Conservation (phyloP, 2,797 vertebrate genomes). For the Hippocampus kuda region DNA sequence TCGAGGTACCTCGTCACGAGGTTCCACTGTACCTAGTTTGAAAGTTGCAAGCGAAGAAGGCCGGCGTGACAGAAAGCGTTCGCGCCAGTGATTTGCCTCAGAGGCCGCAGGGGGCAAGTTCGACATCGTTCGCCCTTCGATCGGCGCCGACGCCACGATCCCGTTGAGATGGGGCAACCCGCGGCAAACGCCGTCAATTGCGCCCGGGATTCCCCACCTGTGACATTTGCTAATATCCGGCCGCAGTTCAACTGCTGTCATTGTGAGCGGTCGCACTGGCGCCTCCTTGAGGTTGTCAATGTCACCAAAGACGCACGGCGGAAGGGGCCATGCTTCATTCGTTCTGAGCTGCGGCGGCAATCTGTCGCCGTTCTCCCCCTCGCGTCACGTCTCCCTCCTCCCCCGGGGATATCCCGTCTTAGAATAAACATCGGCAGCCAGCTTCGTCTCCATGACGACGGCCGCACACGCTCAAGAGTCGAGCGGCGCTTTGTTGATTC, state of each 20-base stretch:
- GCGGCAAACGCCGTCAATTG: constrained; percentile 15
- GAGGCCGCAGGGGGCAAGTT: constrained; percentile 11
- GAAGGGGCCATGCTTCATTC: constrained; percentile 1
- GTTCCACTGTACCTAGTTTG: too few species aligned
- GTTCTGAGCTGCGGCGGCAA: constrained; percentile 16
- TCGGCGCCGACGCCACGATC: background rate
- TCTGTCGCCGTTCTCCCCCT: constrained; percentile 34
- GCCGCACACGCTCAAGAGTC: constrained; percentile 33
- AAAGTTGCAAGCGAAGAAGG: too few species aligned
- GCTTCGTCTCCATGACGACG: constrained; percentile 69
- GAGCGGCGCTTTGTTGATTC: constrained; percentile 13
- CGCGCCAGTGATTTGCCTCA: background rate
- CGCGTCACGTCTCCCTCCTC: constrained; percentile 35
- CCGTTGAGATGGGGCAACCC: constrained; percentile 25
- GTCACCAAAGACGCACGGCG: constrained; percentile 12
- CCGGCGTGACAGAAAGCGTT: constrained; percentile 6
- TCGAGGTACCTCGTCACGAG: too few species aligned
- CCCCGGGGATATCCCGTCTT: constrained; percentile 54
- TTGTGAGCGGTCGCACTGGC: constrained; percentile 3
- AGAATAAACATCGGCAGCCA: constrained; percentile 62
- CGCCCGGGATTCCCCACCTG: constrained; percentile 19
- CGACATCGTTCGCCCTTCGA: constrained; percentile 15
- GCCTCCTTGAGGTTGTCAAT: background rate
- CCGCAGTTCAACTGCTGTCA: constrained; percentile 12
- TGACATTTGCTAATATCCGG: constrained; percentile 13